Evolutionary conservation across 2,113 vertebrate genomes (phyloP), one percentile per base, ranked within the genome.

Genomic region (Azemiops feae): DNA sequence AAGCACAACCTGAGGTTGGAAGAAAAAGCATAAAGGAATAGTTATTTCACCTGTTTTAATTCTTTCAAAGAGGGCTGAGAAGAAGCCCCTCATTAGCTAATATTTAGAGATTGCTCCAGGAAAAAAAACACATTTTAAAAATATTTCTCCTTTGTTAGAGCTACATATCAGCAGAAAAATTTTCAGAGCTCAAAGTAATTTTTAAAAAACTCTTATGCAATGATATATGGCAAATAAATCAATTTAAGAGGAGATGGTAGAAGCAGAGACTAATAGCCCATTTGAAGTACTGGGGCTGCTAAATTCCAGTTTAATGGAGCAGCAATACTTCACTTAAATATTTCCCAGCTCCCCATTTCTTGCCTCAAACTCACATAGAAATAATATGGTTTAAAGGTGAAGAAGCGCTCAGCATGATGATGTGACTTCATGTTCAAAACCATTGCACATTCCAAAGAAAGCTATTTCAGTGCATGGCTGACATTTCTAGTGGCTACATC

Each of bases 1-100:
- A 52, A 95, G 89, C 90, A 89, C 69, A 93, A 53, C 92, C 92
- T 86, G 74, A 89, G 58, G 45, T 58, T 93, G 52, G n/a, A 91
- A 55, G 45, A 12, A 92, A 53, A 94, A 11, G 22, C 88, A 94
- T 0, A 87, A 92, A 92, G 23, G 23, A 69, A 85, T 47, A 87
- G 50, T 20, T 74, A 89, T 91, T 43, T 91, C 12, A 69, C 85
- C 93, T 94, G 39, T 94, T 91, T 85, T 88, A 74, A 57, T 30
- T 18, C 20, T 69, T 34, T 54, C 85, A 88, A 95, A 88, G 1
- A 2, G 92, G 10, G 85, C 60, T 60, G 92, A 85, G 43, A 27
- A 18, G 34, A 87, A 81, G 86, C 0, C 16, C 7, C 34, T 81
- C 39, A 55, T 50, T 54, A 20, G 52, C 43, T 23, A 90, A 52